Evolutionary conservation across 2,113 vertebrate genomes (phyloP), one percentile per base, ranked within the genome.

Genomic region (Rhinopomastus cyanomelas): DNA sequence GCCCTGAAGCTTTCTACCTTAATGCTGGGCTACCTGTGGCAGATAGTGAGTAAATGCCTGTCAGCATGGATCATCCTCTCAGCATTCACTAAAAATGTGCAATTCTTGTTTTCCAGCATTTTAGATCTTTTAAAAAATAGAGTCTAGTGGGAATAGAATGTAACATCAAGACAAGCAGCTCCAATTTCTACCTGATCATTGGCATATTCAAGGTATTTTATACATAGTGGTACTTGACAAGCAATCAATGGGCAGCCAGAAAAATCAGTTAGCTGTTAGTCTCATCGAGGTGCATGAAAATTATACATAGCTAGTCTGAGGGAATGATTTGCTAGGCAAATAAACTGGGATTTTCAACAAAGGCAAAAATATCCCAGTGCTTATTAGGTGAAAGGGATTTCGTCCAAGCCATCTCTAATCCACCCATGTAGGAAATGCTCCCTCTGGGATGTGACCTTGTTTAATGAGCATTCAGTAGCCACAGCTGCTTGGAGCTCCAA

Each of bases 1-100:
- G 80, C 95, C 96, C 93, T 77, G 86, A 87, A 95, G 95, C 94
- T 91, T 86, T 89, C 83, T 87, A 91, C 86, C 87, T 68, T 82
- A 91, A 85, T 75, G 88, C 80, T 93, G 88, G 88, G 57, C 79
- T 93, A 95, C 95, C 94, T 89, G 69, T 94, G 88, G 90, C 94
- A 96, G 95, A 95, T 80, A 93, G 88, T 2, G 1, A 93, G 74
- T 72, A 84, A 95, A 88, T 91, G 78, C 59, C 77, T 95, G 95
- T 95, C 94, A 93, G 90, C 72, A 76, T 27, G 61, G 90, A 94
- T 96, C 94, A 92, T 67, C 73, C 85, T 92, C 84, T 84, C 93
- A 66, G 66, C 2, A 0, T 72, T 91, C 69, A 68, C 85, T 89
- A 86, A 92, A 94, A 94, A 82, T 6, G 37, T 73, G 60, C 81